Percentiles rank a stretch among this genome's conserved stretches.
Evolutionary conservation across 2,797 vertebrate genomes (phyloP).

Genomic region (Aphelocoma californica): DNA sequence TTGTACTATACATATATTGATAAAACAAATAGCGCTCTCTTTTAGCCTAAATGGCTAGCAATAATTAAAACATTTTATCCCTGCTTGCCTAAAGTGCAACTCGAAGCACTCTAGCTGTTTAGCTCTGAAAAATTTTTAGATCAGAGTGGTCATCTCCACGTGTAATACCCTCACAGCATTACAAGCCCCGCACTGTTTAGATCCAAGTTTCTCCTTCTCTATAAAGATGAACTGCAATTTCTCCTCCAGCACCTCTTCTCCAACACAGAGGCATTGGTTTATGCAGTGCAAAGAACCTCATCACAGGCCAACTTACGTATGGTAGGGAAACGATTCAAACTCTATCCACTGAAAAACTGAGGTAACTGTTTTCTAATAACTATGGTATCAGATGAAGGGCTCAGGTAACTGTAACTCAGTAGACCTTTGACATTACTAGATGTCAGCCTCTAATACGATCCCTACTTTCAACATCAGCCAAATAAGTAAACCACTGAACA

Average conservation of each 20-base stretch:
- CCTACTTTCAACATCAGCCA: not conserved
- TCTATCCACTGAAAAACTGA: not conserved
- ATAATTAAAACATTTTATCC: not conserved
- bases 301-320: rapidly evolving
- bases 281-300: not conserved
- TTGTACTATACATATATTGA: not conserved
- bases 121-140: not conserved
- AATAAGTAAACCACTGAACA: not conserved
- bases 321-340: not conserved
- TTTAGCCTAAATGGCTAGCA: not conserved
- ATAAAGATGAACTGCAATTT: not conserved
- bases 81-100: not conserved
- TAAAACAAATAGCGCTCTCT: not conserved
- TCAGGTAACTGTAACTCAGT: not conserved
- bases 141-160: not conserved
- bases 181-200: not conserved
- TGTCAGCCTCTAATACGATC: not conserved
- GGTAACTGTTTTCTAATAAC: not conserved
- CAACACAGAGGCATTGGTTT: not conserved
- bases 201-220: not conserved
- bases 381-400: not conserved
- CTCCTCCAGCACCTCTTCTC: not conserved
- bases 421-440: not conserved
- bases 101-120: not conserved
- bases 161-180: not conserved